Evolutionary conservation across 2,888 invertebrate genomes (phyloP), one percentile per base, ranked within the genome.

Genomic region (Phania funesta): DNA sequence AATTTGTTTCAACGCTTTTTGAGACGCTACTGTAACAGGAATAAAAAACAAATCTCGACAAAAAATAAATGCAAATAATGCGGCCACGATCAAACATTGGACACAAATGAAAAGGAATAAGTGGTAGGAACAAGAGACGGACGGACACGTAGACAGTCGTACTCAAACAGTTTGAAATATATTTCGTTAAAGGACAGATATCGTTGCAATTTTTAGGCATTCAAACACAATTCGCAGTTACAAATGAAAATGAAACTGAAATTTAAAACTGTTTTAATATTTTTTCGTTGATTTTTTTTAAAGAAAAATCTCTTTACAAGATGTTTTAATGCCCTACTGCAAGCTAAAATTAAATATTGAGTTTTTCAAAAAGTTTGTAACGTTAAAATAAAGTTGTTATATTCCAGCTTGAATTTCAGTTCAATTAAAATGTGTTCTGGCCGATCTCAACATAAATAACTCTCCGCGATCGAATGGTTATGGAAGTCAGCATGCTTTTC

Each of bases 1-100:
- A 85, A 86, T 86, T 86, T 85, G 85, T 86, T 86, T 85, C 84
- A 84, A 86, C 85, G 86, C 86, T 86, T 84, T 84, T 83, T 65
- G 71, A 80, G 84, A 83, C 71, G 85, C 85, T 85, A 85, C 85
- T 84, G 85, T 85, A 70, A 78, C 83, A 83, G 76, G 60, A 76
- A 76, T 41, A 58, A 50, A 58, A 65, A 50, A 52, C 4, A 60
- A 58, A 58, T 18, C 24, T 6, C 18, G 26, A 46, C 38, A 56
- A 83, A 62, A 50, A 18, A 26, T 44, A 54, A 50, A 67, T 41
- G 41, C 32, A 41, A 29, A 50, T 56, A 80, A 79, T 54, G 83
- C 84, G 84, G 85, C 83, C 84, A 83, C 83, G 84, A 85, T 83
- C 83, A 82, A 83, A 80, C 80, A 80, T 74, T 67, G 65, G 52